Evolutionary conservation across 2,888 invertebrate species (phyloP), one percentile per base, ranked within the genome.

Genomic region (Drosophila engyochracea): DNA sequence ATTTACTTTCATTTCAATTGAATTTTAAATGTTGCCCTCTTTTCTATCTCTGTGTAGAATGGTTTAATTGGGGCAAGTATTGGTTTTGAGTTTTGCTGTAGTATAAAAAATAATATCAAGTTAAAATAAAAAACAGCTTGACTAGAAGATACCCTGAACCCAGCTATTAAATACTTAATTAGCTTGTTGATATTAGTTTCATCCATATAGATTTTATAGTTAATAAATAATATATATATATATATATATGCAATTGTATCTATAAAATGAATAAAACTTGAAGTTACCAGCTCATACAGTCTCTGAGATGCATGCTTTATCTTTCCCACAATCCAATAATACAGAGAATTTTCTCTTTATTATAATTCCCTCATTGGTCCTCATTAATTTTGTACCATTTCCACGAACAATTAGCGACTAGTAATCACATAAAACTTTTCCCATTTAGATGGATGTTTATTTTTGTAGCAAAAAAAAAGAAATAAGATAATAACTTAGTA

Each of bases 1-100:
- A 73, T 68, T 72, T 52, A 52, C 53, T 81, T 61, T 53, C 63
- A 62, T 37, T 66, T 49, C 35, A 64, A 79, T 58, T 76, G 57
- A 39, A 63, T 66, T 73, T 49, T 22, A 65, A 52, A 67, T 62
- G 59, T 35, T 16, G 22, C 22, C 22, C 47, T 59, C 33, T 22
- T 53, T 59, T 54, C 30, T 64, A 44, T 62, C 12, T 31, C 30
- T 37, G 39, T 33, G 10, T 41, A 47, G 31, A 57, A 58, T 49
- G 44, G 14, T 4, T 55, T 10, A 54, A 22, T 54, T 54, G 35
- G 22, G 22, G 0, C 22, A 16, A 25, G 25, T 25, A 25, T 47
- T 47, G 25, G 25, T 9, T 47, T 25, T 16, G 14, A 6, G 22
- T 14, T 44, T 44, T 22, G 47, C 22, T 9, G 33, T 12, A 33